phyloP scores from a whole-genome alignment of 2,113 vertebrate genomes.

The Silurus meridionalis region DNA sequence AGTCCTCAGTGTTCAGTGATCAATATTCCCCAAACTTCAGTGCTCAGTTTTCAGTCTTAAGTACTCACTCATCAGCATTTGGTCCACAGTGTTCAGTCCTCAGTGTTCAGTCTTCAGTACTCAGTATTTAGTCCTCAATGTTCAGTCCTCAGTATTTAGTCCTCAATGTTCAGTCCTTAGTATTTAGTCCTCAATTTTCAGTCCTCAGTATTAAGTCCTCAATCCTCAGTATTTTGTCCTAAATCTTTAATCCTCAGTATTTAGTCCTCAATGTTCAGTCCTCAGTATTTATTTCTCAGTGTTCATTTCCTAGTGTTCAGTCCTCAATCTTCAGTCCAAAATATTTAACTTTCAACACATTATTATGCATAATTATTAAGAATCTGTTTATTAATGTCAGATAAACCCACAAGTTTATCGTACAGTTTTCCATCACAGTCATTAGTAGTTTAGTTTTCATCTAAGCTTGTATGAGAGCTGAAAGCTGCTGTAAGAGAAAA shows the following conservation, averaged over 20 bases:
- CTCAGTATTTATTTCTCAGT: not conserved
- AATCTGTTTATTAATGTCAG: too few relatives aligned
- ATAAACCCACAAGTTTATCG: too few relatives aligned
- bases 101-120: not conserved
- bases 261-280: not conserved
- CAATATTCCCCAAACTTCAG: not conserved
- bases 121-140: not conserved
- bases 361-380: too few relatives aligned
- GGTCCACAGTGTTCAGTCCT: not conserved
- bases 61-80: not conserved
- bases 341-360: not conserved
- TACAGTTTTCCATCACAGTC: too few relatives aligned
- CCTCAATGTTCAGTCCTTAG: not conserved
- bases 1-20: not conserved
- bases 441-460: too few relatives aligned
- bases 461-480: not conserved
- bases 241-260: not conserved
- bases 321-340: rapidly evolving
- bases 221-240: not conserved
- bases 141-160: not conserved
- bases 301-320: not conserved
- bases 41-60: not conserved
- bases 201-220: not conserved
- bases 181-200: not conserved
- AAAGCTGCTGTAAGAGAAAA: not conserved